Percentiles rank a stretch among this genome's conserved stretches.
Conservation (phyloP, 1,140 invertebrate species). For the Eciton burchellii region DNA sequence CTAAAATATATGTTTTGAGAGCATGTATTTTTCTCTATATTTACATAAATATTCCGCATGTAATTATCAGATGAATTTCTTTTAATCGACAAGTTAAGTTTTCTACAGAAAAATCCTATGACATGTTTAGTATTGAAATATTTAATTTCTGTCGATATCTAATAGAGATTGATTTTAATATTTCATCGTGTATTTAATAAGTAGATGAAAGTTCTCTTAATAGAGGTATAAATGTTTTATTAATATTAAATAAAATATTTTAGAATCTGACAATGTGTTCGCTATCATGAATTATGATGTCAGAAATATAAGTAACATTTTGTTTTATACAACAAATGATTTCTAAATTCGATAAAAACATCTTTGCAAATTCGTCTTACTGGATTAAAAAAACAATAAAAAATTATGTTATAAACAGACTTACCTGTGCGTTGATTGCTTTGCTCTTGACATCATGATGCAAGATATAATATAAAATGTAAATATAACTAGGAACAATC, state of each 20-base stretch:
- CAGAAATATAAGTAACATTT: background rate
- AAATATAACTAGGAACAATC: background rate
- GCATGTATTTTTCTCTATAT: conserved; percentile 1
- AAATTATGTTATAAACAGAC: background rate
- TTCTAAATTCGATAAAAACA: background rate
- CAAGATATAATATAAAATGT: background rate
- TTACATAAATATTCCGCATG: background rate
- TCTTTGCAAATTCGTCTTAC: conserved; percentile 2
- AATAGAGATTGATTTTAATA: conserved; percentile 43
- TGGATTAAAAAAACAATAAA: background rate
- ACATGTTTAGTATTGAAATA: conserved; percentile 20
- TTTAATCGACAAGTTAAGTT: conserved; percentile 27
- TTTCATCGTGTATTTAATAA: background rate
- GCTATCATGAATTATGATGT: conserved; percentile 22
- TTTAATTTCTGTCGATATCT: conserved; percentile 26
- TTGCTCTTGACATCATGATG: background rate
- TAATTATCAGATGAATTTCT: conserved; percentile 24
- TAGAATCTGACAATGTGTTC: background rate
- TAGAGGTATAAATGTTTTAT: background rate
- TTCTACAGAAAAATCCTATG: conserved; percentile 17
- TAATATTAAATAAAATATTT: conserved; percentile 33
- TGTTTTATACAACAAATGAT: background rate
- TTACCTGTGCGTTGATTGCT: too few relatives aligned
- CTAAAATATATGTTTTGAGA: background rate
- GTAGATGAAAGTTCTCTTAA: conserved; percentile 10